These are phyloP conservation scores for Notolabrus celidotus DNA, from an alignment of 2,797 vertebrate genomes.

Conservation along the genomic window DNA sequence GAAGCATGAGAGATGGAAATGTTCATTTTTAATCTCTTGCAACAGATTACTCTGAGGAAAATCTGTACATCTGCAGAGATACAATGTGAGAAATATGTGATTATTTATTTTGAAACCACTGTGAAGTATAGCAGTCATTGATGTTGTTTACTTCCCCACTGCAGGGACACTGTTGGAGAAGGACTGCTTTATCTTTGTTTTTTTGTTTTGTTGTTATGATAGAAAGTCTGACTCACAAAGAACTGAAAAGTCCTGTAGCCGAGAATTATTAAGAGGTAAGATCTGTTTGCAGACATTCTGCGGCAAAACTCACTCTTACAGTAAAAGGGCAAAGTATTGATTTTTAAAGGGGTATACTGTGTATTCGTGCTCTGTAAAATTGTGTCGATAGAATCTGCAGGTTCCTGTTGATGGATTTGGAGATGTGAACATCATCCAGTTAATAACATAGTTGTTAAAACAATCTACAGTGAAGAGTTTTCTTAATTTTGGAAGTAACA, in stretches of 20 bases:
- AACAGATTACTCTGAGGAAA: not conserved
- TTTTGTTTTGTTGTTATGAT: constrained; percentile 12
- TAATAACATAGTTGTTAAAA: not conserved
- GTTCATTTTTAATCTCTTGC: not conserved
- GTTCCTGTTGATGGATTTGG: not conserved
- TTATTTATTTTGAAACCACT: not conserved
- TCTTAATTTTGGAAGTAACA: too few species aligned
- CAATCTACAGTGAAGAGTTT: not conserved
- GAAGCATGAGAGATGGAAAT: not conserved
- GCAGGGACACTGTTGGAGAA: too few species aligned
- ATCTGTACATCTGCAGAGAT: not conserved
- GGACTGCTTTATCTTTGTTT: not conserved
- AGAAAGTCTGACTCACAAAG: constrained; percentile 10
- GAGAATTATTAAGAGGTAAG: not conserved
- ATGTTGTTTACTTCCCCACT: not conserved
- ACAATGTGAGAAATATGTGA: not conserved
- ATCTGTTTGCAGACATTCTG: not conserved
- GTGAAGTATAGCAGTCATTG: not conserved
- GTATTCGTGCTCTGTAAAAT: not conserved
- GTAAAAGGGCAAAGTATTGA: not conserved
- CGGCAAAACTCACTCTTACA: not conserved
- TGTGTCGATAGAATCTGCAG: not conserved
- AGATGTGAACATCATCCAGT: not conserved
- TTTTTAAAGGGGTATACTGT: not conserved
- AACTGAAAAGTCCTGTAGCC: constrained; percentile 8